phyloP scores from a whole-genome alignment of 2,113 vertebrate species.

The Gallinago media region DNA sequence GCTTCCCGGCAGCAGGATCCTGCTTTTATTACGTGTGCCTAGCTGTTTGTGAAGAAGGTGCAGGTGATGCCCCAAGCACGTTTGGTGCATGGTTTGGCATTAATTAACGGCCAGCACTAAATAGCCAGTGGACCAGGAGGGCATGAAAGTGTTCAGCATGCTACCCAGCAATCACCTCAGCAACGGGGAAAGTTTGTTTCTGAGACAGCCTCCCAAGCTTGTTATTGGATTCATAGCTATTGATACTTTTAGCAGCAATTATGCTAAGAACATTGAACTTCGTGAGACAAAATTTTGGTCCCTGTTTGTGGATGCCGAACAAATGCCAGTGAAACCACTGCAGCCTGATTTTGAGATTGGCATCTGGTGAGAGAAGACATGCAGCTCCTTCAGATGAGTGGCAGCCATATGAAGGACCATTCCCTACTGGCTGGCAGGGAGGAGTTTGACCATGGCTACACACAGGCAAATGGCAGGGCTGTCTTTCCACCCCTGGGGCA shows the following conservation, averaged over 20 bases:
- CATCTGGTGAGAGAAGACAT: background rate
- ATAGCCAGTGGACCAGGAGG: background rate
- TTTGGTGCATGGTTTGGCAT: background rate
- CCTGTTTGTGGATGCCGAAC: background rate
- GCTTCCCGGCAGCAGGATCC: background rate
- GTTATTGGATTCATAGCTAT: background rate
- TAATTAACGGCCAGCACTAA: background rate
- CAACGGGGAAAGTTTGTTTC: background rate
- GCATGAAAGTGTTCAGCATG: background rate
- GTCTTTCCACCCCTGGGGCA: background rate
- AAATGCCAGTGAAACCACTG: background rate
- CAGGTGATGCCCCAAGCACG: accelerated
- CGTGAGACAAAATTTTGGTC: background rate
- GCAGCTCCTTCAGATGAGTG: background rate
- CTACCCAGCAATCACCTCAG: background rate
- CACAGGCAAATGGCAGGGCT: too few species aligned
- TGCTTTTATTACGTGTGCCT: background rate
- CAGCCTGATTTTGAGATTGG: background rate
- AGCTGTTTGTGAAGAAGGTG: background rate
- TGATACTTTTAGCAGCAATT: background rate
- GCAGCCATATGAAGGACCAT: background rate
- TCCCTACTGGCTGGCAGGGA: background rate
- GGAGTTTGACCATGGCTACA: background rate
- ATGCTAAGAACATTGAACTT: background rate
- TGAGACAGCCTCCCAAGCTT: background rate